Base-by-base conservation (phyloP, 2,113 vertebrate species). In the Chunga burmeisteri region DNA sequence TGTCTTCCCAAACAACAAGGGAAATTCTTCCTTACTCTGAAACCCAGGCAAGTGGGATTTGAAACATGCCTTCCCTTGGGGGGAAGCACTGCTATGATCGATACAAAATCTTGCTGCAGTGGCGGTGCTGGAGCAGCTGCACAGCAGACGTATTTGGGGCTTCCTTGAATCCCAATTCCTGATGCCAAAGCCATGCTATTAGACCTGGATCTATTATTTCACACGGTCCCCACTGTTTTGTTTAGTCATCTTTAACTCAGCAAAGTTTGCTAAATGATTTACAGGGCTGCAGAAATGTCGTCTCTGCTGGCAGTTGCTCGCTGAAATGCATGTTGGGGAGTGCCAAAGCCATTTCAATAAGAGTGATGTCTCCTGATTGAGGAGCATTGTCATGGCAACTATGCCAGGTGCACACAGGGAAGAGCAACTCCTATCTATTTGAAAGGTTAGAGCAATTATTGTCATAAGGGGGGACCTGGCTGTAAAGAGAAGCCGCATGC, bases 311-410 rank as follows among this genome's bases (percentile, higher is more conserved):
- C 63, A 93, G 62, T 27, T 38, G 66, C 95, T 96, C 15, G 2
- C 88, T 96, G 90, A 95, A 97, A 97, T 97, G 96, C 74, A 93
- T 96, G 92, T 73, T 67, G 44, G 53, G 52, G 77, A 93, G 47
- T 47, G 59, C 87, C 89, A 94, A 86, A 94, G 84, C 40, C 53
- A 56, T 77, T 95, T 97, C 91, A 94, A 52, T 73, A 96, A 79
- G 88, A 95, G 85, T 68, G 27, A 34, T 90, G 59, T 65, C 88
- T 95, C 88, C 63, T 90, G 77, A 95, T 97, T 96, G 96, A 97
- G 97, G 88, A 94, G 61, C 44, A 95, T 96, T 96, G 97, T 94
- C 97, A 96, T 95, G 93, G 96, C 95, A 97, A 97, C 97, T 47
- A 2, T 73, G 84, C 81, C 96, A 97, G 91, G 81, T 96, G 81